Base-by-base conservation (phyloP, 92 coral and sea anemone species). In the Palythoa heliodiscus region DNA sequence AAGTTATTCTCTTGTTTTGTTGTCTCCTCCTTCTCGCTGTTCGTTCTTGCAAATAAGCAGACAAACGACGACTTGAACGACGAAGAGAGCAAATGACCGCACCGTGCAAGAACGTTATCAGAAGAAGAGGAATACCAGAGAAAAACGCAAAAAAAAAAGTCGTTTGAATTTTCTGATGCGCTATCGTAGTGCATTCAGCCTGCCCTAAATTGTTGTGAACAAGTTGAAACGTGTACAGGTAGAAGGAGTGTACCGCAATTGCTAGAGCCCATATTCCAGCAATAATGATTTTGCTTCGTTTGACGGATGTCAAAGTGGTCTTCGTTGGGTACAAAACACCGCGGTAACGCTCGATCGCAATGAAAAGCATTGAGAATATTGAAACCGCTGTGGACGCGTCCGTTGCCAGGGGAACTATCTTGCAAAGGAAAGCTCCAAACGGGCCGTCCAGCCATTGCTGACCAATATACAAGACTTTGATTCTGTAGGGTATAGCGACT, bases 331-430 rank as follows among this genome's bases (percentile, higher is more conserved):
- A 76, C 61, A 76, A 29, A 5, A 76, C 81, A 12, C 81, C 66
- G 13, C 81, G 81, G 67, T 23, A 76, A 1, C 81, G 81, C 14
- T 76, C 81, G 2, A 55, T 15, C 13, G 81, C 81, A 16, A 76
- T 76, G 15, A 53, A 35, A 6, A 76, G 19, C 81, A 76, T 76
- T 11, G 81, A 76, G 7, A 76, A 17, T 15, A 76, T 52, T 54
- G 81, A 76, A 35, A 76, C 81, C 50, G 67, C 39, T 35, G 81
- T 76, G 5, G 81, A 76, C 16, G 67, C 37, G 24, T 76, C 81
- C 24, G 23, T 76, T 6, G 81, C 67, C 39, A 76, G 58, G 48
- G 81, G 81, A 39, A 76, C 67, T 53, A 76, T 3, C 81, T 76
- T 76, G 81, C 81, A 76, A 7, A 76, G 81, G 10, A 54, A 3